These are phyloP conservation scores for Apocrypta bakeri DNA, from an alignment of 1,140 invertebrate genomes.

Conservation along the genomic window DNA sequence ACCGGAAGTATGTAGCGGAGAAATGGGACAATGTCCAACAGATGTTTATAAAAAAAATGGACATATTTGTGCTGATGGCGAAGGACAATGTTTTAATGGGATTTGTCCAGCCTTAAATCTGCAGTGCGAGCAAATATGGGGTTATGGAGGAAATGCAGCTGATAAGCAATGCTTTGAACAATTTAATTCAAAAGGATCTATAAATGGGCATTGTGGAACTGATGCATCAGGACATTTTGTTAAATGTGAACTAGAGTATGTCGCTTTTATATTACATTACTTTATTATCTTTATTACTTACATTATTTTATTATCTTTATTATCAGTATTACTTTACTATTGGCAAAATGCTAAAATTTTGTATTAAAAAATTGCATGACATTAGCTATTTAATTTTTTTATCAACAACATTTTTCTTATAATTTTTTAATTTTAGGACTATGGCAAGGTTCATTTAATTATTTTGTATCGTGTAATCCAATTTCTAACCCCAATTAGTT, in stretches of 20 bases:
- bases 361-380: too few species aligned
- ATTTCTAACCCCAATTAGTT: too few species aligned
- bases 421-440: too few species aligned
- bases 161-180: conserved; percentile 92
- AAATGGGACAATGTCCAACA: conserved; percentile 88
- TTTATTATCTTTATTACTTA: too few species aligned
- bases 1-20: conserved; percentile 92
- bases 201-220: conserved; percentile 94
- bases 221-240: conserved; percentile 86
- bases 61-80: conserved; percentile 81
- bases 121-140: conserved; percentile 95
- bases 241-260: conserved; percentile 92
- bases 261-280: conserved; percentile 56
- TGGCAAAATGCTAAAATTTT: too few species aligned
- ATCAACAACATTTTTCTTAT: too few species aligned
- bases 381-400: too few species aligned
- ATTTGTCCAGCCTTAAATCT: conserved; percentile 89
- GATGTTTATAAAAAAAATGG: conserved; percentile 96
- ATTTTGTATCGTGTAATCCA: too few species aligned
- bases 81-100: conserved; percentile 93
- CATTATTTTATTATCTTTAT: too few species aligned
- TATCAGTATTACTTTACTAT: too few species aligned
- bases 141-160: conserved; percentile 83
- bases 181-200: conserved; percentile 95
- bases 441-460: too few species aligned